Percentiles rank a stretch among this genome's conserved stretches.
Evolutionary conservation across 2,113 vertebrate genomes (phyloP).

Genomic region (Petromus typicus): DNA sequence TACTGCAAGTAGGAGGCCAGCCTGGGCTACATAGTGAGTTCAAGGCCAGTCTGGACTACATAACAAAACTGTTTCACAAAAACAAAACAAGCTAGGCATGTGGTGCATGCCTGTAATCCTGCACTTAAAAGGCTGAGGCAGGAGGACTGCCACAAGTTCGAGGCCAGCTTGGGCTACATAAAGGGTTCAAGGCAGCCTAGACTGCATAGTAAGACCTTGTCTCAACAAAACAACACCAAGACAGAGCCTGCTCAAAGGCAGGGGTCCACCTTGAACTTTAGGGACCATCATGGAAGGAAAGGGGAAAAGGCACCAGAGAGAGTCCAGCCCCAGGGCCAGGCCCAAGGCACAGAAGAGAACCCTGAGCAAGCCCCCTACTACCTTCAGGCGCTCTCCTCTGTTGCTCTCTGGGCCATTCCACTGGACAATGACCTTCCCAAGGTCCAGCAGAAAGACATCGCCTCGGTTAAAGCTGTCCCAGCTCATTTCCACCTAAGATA

Average conservation of each 20-base stretch:
- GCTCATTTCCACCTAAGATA: slow-evolving; percentile 90
- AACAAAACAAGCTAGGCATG: neutral
- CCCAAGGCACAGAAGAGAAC: neutral
- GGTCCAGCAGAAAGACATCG: slow-evolving; percentile 93
- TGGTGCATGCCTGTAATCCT: too few species aligned
- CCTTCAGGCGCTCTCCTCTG: slow-evolving; percentile 92
- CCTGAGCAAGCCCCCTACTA: slow-evolving; percentile 67
- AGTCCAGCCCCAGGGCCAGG: neutral
- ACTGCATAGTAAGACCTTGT: neutral
- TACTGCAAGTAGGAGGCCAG: neutral
- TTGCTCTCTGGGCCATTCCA: slow-evolving; percentile 94
- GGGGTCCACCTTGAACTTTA: neutral
- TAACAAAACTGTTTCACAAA: neutral
- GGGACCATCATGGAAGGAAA: neutral
- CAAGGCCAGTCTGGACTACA: neutral
- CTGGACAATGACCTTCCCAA: slow-evolving; percentile 91
- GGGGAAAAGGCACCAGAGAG: neutral
- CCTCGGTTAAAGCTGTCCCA: slow-evolving; percentile 93
- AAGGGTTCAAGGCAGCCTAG: neutral
- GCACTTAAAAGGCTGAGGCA: too few species aligned
- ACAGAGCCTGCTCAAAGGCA: neutral
- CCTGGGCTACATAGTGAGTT: neutral
- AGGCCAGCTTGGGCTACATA: too few species aligned
- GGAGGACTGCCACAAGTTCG: too few species aligned
- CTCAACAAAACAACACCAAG: neutral